phyloP scores from a whole-genome alignment of 2,113 vertebrate species.

The Rhegmatorhina hoffmannsi region DNA sequence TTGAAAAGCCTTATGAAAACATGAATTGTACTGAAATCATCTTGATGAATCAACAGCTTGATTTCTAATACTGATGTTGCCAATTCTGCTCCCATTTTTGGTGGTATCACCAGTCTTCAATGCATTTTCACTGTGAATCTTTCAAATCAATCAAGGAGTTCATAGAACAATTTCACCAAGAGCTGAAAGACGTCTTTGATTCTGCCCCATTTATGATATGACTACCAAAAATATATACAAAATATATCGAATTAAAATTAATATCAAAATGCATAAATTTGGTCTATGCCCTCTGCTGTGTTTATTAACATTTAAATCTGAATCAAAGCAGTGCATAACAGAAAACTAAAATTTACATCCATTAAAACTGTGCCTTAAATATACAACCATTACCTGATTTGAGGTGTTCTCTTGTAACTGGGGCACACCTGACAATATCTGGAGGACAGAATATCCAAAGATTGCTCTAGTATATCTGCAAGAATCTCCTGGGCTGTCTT shows the following conservation, averaged over 20 bases:
- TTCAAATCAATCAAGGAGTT: not conserved
- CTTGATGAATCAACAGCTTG: not conserved
- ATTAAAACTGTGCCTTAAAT: not conserved
- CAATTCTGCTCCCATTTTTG: not conserved
- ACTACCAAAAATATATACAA: not conserved
- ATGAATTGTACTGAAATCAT: not conserved
- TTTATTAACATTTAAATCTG: not conserved
- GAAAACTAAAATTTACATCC: not conserved
- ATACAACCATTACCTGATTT: slow-evolving; percentile 86
- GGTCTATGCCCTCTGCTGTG: not conserved
- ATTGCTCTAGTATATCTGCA: slow-evolving; percentile 84
- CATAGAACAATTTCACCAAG: not conserved
- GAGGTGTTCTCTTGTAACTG: slow-evolving; percentile 87
- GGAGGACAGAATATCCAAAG: slow-evolving; percentile 83
- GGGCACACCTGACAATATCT: slow-evolving; percentile 87
- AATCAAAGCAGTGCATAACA: not conserved
- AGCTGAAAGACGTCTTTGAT: not conserved
- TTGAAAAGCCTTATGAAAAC: not conserved
- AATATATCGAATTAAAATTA: not conserved
- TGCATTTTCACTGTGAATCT: not conserved
- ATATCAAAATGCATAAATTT: not conserved
- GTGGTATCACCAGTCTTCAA: not conserved
- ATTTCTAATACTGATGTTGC: not conserved
- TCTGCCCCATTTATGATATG: not conserved
- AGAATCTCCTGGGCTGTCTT: slow-evolving; percentile 83